Percentiles rank a stretch among this genome's conserved stretches.
phyloP scores from a whole-genome alignment of 2,888 invertebrate genomes.

The Drosophila borealis region DNA sequence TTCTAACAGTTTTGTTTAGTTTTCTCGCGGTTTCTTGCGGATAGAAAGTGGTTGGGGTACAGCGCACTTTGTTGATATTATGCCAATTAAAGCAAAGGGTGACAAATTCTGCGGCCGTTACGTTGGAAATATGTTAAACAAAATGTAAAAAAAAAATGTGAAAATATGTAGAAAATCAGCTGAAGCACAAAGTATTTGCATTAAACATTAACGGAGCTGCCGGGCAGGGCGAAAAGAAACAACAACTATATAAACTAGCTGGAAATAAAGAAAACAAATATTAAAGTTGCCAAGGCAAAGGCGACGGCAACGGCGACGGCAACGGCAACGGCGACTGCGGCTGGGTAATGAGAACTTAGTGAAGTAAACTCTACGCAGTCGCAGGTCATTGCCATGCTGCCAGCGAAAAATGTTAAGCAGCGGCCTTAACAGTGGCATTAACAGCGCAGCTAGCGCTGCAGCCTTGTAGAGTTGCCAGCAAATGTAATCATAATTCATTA shows the following conservation, averaged over 20 bases:
- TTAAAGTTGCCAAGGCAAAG: constrained; percentile 56
- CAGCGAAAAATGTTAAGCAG: constrained; percentile 37
- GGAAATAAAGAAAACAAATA: constrained; percentile 76
- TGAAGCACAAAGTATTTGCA: constrained; percentile 64
- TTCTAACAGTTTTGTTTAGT: constrained; percentile 16
- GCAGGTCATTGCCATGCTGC: constrained; percentile 76
- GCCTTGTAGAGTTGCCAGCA: constrained; percentile 57
- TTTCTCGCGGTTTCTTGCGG: constrained; percentile 23
- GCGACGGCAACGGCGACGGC: not conserved
- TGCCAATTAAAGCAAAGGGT: constrained; percentile 57
- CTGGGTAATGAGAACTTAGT: constrained; percentile 72
- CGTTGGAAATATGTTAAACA: constrained; percentile 34
- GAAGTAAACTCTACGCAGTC: constrained; percentile 74
- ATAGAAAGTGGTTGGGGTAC: constrained; percentile 46
- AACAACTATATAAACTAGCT: constrained; percentile 46
- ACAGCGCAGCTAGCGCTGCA: constrained; percentile 37
- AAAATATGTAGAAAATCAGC: constrained; percentile 10
- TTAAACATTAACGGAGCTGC: constrained; percentile 71
- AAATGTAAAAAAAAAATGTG: constrained; percentile 28
- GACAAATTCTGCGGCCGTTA: constrained; percentile 56
- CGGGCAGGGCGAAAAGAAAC: constrained; percentile 34
- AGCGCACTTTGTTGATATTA: constrained; percentile 52
- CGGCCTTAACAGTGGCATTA: constrained; percentile 39
- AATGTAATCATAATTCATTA: constrained; percentile 75
- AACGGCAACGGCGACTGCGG: constrained; percentile 21